Base-by-base conservation (phyloP, 2,797 vertebrate species). In the Phylloscopus collybita region DNA sequence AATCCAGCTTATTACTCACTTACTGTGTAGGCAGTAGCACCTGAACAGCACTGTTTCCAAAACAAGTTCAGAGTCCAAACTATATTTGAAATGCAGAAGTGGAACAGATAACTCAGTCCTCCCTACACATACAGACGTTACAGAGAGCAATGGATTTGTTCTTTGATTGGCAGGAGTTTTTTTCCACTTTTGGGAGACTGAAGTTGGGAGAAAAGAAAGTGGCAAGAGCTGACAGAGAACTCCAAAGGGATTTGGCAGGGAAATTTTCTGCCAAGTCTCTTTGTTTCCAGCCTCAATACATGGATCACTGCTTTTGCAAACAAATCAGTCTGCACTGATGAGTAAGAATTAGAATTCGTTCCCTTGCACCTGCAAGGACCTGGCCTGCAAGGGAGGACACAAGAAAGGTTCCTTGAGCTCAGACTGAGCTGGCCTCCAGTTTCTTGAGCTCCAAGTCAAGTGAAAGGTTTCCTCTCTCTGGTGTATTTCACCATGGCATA, bases 31-130 rank as follows among this genome's bases (percentile, higher is more conserved):
- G 73, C 80, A 92, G 66, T 26, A 45, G 82, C 57, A 88, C 76
- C 54, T 86, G 90, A 62, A 79, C 44, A 84, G 49, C 5, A 5
- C 65, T 60, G 21, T 86, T 88, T 92, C 61, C 72, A 85, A 92
- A 93, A 84, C 84, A 95, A 91, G 11, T 60, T 92, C 50, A 40
- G 21, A 76, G 78, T 56, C 49, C 67, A 90, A 94, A 60, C 15
- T 51, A 34, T 17, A 72, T 9, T 25, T 70, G 40, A 90, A 94
- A 86, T 36, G 32, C 15, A 80, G 74, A 91, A 82, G 2, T 49
- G 15, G 49, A 84, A 86, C 11, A 67, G 64, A 82, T 85, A 89
- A 69, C 17, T 73, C 60, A 70, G 27, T 83, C 44, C 16, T 73
- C 25, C 29, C 40, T 88, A 59, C 73, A 72, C 11, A 38, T 66